Conservation (phyloP, 2,113 vertebrate species). For the Istiophorus platypterus region DNA sequence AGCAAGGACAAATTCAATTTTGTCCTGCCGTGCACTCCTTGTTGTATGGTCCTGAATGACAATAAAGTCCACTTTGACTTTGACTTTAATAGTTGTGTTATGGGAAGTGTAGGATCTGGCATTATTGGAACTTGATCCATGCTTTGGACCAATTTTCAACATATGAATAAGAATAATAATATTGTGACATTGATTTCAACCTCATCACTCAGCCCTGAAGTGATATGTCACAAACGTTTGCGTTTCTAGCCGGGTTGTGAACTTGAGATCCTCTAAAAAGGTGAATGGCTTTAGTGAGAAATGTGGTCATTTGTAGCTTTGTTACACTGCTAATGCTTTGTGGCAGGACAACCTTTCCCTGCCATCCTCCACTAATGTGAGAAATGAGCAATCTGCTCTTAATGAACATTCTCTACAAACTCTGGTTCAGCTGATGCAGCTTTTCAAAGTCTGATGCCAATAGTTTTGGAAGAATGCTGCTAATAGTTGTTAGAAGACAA, state of each 20-base stretch:
- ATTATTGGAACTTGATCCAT: no score
- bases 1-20: no score
- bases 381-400: not conserved
- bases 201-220: not conserved
- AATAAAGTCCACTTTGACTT: no score
- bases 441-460: not conserved
- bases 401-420: slow-evolving; percentile 8
- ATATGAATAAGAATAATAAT: not conserved
- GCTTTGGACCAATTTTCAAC: not conserved
- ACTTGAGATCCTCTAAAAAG: not conserved
- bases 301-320: not conserved
- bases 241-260: not conserved
- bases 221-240: not conserved
- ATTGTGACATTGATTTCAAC: not conserved
- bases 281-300: not conserved
- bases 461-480: slow-evolving; percentile 4
- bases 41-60: no score
- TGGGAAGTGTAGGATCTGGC: no score
- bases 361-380: not conserved
- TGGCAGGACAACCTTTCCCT: slow-evolving; percentile 19
- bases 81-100: no score
- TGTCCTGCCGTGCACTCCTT: no score
- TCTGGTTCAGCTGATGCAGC: not conserved
- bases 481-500: slow-evolving; percentile 2
- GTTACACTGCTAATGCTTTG: not conserved